Conservation (phyloP, 1,140 invertebrate species). For the Pseudoatta argentina region DNA sequence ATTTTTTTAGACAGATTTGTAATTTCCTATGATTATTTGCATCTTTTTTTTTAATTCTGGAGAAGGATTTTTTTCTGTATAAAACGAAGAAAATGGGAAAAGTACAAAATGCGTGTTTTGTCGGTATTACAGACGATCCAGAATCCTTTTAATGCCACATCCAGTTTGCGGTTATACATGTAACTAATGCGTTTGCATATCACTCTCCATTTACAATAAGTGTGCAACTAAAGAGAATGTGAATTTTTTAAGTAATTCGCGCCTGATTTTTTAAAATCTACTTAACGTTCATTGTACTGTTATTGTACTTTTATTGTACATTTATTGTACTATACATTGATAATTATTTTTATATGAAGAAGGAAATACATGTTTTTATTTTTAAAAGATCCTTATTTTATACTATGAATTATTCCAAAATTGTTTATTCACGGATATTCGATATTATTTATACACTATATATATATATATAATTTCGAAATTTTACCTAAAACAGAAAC, state of each 20-base stretch:
- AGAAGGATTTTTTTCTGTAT: too few relatives aligned
- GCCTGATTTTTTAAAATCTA: not conserved
- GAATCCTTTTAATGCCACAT: too few relatives aligned
- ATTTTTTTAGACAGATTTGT: too few relatives aligned
- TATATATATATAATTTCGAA: not conserved
- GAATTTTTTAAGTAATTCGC: not conserved
- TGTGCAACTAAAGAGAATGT: not conserved
- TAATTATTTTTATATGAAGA: not conserved
- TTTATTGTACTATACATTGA: not conserved
- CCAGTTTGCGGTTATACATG: not conserved
- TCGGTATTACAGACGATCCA: too few relatives aligned
- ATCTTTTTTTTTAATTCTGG: too few relatives aligned
- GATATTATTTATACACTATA: conserved; percentile 7
- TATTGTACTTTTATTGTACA: too few relatives aligned
- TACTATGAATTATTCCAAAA: not conserved
- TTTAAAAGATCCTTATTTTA: not conserved
- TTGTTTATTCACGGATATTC: not conserved
- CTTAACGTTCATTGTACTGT: not conserved
- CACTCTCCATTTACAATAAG: not conserved
- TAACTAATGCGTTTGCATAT: conserved; percentile 14
- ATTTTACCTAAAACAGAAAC: conserved; percentile 13
- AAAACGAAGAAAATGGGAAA: too few relatives aligned
- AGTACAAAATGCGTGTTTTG: too few relatives aligned
- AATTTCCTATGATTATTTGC: too few relatives aligned
- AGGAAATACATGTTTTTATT: too few relatives aligned